A percentile compares a stretch with the other conserved stretches of the same genome.
phyloP scores from a whole-genome alignment of 2,797 vertebrate species.

The Catostomus latipinnis region DNA sequence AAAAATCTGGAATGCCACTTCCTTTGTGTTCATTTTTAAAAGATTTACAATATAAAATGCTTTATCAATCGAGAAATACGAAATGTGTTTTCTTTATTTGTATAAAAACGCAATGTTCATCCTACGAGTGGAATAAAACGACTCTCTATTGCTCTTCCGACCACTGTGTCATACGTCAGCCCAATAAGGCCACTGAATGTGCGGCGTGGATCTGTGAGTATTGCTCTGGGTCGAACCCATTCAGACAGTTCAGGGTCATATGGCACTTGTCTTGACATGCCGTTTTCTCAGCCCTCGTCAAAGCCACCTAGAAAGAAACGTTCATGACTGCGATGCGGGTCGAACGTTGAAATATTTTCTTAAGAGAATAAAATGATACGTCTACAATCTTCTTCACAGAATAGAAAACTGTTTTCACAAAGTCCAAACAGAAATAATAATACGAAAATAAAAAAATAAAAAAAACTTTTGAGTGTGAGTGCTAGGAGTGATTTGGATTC shows the following conservation, averaged over 20 bases:
- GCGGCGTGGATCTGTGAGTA: constrained; percentile 79
- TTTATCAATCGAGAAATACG: constrained; percentile 87
- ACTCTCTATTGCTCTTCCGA: constrained; percentile 81
- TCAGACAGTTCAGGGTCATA: constrained; percentile 91
- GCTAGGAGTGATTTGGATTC: constrained; percentile 51
- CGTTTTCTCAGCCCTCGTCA: constrained; percentile 67
- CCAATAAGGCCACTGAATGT: constrained; percentile 66
- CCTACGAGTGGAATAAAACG: constrained; percentile 73
- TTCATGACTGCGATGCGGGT: constrained; percentile 17
- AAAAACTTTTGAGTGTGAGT: constrained; percentile 81
- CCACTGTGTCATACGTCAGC: constrained; percentile 74
- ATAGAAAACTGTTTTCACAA: constrained; percentile 83
- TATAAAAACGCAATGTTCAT: constrained; percentile 72
- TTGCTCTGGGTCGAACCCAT: constrained; percentile 82
- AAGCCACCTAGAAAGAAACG: constrained; percentile 64
- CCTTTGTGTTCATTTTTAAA: constrained; percentile 73
- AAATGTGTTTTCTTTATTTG: constrained; percentile 76
- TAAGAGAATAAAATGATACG: constrained; percentile 62
- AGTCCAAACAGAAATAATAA: constrained; percentile 68
- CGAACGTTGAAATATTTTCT: constrained; percentile 2
- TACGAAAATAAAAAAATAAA: constrained; percentile 58
- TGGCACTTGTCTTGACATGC: constrained; percentile 87
- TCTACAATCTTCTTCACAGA: constrained; percentile 63
- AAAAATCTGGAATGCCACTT: constrained; percentile 67
- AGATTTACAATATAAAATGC: constrained; percentile 76